These are phyloP conservation scores for Maniola jurtina DNA, from an alignment of 1,140 invertebrate species.

Conservation along the genomic window DNA sequence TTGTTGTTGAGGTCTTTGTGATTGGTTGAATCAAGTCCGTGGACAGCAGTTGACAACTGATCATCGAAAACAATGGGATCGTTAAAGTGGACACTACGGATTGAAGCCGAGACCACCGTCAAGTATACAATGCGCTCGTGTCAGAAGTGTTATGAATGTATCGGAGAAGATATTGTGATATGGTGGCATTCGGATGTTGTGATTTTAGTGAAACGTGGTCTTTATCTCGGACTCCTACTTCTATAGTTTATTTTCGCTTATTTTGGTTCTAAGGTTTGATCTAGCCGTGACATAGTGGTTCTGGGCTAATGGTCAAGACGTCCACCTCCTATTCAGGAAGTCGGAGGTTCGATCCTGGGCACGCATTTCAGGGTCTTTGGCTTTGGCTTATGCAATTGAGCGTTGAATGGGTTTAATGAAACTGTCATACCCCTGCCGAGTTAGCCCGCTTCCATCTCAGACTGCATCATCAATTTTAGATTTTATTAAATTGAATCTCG, in stretches of 20 bases:
- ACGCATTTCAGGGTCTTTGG: too few species aligned
- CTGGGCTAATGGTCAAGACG: too few species aligned
- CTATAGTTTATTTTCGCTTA: neutral
- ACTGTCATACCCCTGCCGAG: too few species aligned
- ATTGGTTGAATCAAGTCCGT: conserved; percentile 36
- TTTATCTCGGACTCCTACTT: neutral
- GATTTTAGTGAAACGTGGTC: neutral
- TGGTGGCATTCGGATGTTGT: neutral
- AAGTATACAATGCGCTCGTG: conserved; percentile 45
- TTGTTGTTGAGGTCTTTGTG: conserved; percentile 17
- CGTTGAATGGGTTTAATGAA: too few species aligned
- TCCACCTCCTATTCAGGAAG: too few species aligned
- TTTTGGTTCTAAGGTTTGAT: too few species aligned
- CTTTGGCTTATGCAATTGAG: too few species aligned
- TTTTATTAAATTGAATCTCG: too few species aligned
- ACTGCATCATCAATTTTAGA: too few species aligned
- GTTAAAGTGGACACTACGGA: conserved; percentile 65
- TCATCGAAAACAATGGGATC: conserved; percentile 71
- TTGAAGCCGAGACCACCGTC: conserved; percentile 68
- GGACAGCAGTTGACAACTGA: conserved; percentile 66
- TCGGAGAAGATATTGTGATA: conserved; percentile 25
- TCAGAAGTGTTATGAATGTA: conserved; percentile 43
- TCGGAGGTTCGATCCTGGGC: too few species aligned
- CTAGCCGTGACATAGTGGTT: too few species aligned
- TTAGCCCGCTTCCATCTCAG: too few species aligned